Conservation (phyloP, 2,113 vertebrate species). For the Crotalus tigris region DNA sequence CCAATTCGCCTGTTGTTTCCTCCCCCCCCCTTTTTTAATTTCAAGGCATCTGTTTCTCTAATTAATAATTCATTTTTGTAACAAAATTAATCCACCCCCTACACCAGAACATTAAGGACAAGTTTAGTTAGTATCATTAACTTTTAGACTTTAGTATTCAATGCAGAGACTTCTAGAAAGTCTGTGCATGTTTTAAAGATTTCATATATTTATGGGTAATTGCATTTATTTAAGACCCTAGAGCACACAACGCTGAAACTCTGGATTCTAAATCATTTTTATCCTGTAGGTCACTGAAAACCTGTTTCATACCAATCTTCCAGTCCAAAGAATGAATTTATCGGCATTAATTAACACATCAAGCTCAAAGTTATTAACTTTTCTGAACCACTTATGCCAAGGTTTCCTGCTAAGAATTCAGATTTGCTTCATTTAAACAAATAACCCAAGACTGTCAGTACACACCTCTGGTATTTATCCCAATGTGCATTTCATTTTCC, state of each 20-base stretch:
- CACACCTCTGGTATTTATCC: not conserved
- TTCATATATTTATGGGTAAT: not conserved
- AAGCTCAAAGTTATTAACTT: not conserved
- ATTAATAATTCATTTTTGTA: not conserved
- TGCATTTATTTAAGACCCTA: constrained; percentile 12
- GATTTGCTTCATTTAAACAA: not conserved
- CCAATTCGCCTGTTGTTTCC: not conserved
- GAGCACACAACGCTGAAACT: not conserved
- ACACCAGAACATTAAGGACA: not conserved
- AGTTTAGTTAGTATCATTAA: constrained; percentile 19
- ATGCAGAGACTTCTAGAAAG: not conserved
- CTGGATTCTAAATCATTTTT: not conserved
- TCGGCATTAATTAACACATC: not conserved
- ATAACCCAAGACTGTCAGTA: not conserved
- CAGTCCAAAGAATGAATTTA: not conserved
- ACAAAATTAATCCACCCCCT: not conserved
- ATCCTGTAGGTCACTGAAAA: constrained; percentile 10
- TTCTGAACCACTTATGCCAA: not conserved
- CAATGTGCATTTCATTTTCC: not conserved
- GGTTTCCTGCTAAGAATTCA: constrained; percentile 1
- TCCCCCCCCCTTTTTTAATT: not conserved
- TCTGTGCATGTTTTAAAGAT: constrained; percentile 23
- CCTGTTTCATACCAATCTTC: not conserved
- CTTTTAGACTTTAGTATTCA: constrained; percentile 8
- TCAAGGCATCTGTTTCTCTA: not conserved